Evolutionary conservation across 2,797 vertebrate genomes (phyloP).

Genomic region (Nannoperca obscura): DNA sequence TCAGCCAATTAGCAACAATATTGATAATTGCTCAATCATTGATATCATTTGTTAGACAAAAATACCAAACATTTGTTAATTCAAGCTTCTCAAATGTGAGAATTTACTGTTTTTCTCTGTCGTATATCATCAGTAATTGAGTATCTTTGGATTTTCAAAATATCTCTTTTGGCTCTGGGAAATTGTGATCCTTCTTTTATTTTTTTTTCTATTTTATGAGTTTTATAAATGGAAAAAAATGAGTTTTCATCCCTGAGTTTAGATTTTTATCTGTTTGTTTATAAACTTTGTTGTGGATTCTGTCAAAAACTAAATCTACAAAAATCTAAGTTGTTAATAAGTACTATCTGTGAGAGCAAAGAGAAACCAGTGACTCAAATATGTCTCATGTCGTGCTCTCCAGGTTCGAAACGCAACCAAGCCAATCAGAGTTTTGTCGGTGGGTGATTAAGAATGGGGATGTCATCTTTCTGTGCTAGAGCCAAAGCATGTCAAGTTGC

Average conservation of each 20-base stretch:
- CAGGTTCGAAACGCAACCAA: background rate
- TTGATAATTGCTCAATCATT: background rate
- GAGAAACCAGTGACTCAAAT: background rate
- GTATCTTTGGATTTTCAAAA: background rate
- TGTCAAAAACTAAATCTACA: background rate
- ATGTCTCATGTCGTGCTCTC: background rate
- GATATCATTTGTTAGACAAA: background rate
- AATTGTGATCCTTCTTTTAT: background rate
- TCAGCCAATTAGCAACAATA: background rate
- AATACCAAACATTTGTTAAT: background rate
- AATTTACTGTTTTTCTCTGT: background rate
- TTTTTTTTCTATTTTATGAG: background rate
- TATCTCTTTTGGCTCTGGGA: background rate
- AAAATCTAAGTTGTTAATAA: too few relatives aligned
- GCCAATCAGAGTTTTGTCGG: background rate
- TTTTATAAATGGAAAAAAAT: background rate
- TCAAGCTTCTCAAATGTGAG: background rate
- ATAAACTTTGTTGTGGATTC: background rate
- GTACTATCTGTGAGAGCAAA: background rate
- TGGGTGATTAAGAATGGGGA: background rate
- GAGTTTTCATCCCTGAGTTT: background rate
- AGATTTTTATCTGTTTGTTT: background rate
- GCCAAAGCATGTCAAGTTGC: too few relatives aligned
- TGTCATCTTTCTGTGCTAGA: background rate
- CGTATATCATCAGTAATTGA: background rate